A percentile compares a stretch with the other conserved stretches of the same genome.
phyloP scores from a whole-genome alignment of 2,888 invertebrate species.

The Eilema caniola region DNA sequence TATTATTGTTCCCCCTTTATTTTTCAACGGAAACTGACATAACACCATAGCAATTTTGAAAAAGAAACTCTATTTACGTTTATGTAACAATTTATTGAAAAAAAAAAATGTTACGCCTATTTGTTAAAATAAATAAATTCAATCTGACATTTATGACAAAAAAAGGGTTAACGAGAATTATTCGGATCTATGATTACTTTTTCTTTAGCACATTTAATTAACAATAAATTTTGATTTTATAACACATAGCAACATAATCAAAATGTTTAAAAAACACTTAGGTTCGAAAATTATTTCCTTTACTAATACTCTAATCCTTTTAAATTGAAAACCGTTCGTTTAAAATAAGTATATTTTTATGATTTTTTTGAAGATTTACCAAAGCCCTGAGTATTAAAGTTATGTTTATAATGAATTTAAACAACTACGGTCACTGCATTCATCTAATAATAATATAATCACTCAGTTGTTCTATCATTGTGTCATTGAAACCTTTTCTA shows the following conservation, averaged over 20 bases:
- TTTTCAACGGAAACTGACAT: slow-evolving; percentile 12
- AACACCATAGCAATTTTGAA: not conserved
- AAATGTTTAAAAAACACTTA: not conserved
- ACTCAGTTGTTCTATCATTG: slow-evolving; percentile 31
- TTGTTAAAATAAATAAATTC: not conserved
- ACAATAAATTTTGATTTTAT: too few species aligned
- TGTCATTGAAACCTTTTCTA: slow-evolving; percentile 9
- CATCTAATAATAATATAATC: slow-evolving; percentile 23
- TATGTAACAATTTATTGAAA: too few species aligned
- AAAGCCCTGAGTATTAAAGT: slow-evolving; percentile 14
- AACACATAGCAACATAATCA: not conserved
- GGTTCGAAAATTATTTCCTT: not conserved
- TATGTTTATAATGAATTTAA: slow-evolving; percentile 28
- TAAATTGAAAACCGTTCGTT: too few species aligned
- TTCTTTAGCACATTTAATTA: too few species aligned
- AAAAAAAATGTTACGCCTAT: too few species aligned
- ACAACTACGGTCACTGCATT: slow-evolving; percentile 36
- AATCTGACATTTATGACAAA: not conserved
- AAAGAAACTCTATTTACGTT: too few species aligned
- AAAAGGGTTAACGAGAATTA: not conserved
- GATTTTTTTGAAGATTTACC: slow-evolving; percentile 14
- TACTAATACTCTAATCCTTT: not conserved
- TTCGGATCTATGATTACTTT: too few species aligned
- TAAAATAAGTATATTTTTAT: not conserved
- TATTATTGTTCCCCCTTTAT: slow-evolving; percentile 58